Percentiles rank a stretch among this genome's conserved stretches.
These are phyloP conservation scores for Calyptommatus sinebrachiatus DNA, from an alignment of 2,113 vertebrate species.

Conservation along the genomic window DNA sequence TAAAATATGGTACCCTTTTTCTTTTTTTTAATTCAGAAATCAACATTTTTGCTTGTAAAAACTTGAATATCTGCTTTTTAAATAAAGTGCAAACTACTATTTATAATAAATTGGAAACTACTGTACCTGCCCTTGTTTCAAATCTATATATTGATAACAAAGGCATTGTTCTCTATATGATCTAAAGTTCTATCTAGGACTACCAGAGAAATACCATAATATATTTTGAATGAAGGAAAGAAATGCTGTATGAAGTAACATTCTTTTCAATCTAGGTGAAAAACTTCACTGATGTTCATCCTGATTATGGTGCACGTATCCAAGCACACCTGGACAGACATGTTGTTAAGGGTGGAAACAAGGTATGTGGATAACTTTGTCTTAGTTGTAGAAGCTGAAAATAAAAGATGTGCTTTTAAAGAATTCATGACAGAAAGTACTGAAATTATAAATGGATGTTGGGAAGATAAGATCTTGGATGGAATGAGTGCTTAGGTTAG, in stretches of 20 bases:
- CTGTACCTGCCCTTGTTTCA: background rate
- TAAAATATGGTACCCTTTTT: background rate
- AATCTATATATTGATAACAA: background rate
- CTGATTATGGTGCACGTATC: conserved; percentile 80
- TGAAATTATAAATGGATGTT: background rate
- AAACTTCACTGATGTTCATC: conserved; percentile 81
- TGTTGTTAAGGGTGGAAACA: conserved; percentile 72
- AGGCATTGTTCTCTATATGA: background rate
- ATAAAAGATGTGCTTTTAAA: background rate
- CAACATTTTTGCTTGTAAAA: background rate
- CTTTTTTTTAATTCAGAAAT: background rate
- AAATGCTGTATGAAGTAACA: too few species aligned
- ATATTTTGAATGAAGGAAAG: too few species aligned
- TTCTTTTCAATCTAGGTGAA: conserved; percentile 76
- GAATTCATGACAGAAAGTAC: background rate
- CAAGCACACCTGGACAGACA: conserved; percentile 81
- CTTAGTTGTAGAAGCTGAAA: background rate
- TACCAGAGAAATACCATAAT: background rate
- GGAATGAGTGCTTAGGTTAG: background rate
- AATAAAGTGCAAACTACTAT: background rate
- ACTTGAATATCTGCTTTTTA: too few species aligned
- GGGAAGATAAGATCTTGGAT: background rate
- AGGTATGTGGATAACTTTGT: conserved; percentile 70
- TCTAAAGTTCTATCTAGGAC: background rate
- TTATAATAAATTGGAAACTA: background rate